A percentile compares a stretch with the other conserved stretches of the same genome.
These are phyloP conservation scores for Xiphias gladius DNA, from an alignment of 2,113 vertebrate genomes.

Conservation along the genomic window DNA sequence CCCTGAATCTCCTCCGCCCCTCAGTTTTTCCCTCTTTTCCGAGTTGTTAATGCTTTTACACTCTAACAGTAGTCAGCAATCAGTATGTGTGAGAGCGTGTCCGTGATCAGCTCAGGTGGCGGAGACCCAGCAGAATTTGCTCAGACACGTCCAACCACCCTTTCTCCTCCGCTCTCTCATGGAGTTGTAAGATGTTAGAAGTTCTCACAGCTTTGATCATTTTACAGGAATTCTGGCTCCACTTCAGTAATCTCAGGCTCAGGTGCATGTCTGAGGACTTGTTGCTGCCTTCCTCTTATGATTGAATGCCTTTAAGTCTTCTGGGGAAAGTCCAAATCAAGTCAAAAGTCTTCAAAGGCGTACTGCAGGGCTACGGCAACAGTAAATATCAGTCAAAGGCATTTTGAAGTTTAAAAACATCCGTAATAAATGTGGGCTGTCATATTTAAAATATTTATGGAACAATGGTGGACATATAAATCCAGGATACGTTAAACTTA, in stretches of 20 bases:
- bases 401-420: background rate
- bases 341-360: background rate
- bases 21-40: constrained; percentile 16
- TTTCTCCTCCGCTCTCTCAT: constrained; percentile 26
- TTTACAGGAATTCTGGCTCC: constrained; percentile 59
- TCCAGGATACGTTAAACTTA: background rate
- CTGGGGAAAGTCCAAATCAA: constrained; percentile 17
- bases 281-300: constrained; percentile 14
- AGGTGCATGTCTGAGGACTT: constrained; percentile 56
- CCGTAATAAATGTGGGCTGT: background rate
- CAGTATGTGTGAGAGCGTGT: constrained; percentile 41
- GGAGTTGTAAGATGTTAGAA: constrained; percentile 44
- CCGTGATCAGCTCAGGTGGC: constrained; percentile 75
- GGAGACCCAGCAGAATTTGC: constrained; percentile 62
- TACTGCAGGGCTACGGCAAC: background rate
- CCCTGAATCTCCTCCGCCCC: background rate
- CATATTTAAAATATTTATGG: background rate
- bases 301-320: constrained; percentile 31
- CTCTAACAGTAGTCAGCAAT: constrained; percentile 51
- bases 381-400: background rate
- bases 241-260: constrained; percentile 45
- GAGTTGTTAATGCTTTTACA: constrained; percentile 56
- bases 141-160: constrained; percentile 64
- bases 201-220: constrained; percentile 67
- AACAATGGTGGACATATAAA: background rate